A percentile compares a stretch with the other conserved stretches of the same genome.
These are phyloP conservation scores for Azemiops feae DNA, from an alignment of 2,113 vertebrate genomes.

Conservation along the genomic window DNA sequence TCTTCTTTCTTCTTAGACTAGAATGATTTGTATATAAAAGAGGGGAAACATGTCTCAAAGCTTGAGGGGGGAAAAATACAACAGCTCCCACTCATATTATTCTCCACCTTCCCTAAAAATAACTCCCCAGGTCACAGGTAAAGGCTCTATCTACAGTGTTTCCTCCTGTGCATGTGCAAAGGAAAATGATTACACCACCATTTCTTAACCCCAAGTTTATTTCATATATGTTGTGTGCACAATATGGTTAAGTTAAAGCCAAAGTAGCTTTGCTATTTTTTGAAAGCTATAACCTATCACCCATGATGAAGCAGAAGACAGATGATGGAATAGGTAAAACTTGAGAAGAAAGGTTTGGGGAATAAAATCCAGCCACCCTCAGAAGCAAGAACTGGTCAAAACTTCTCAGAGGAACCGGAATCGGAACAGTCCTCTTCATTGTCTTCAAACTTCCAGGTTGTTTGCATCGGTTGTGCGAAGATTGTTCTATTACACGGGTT, in stretches of 20 bases:
- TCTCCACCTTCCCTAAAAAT: no score
- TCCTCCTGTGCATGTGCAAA: not conserved
- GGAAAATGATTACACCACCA: not conserved
- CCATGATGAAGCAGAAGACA: not conserved
- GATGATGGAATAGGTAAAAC: not conserved
- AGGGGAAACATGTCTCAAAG: no score
- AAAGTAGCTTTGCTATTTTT: not conserved
- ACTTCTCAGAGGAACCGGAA: not conserved
- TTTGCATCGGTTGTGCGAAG: not conserved
- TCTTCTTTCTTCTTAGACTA: no score
- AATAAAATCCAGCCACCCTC: not conserved
- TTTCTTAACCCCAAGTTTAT: not conserved
- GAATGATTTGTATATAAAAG: no score
- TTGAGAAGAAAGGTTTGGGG: not conserved
- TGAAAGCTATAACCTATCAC: not conserved
- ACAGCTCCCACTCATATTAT: no score
- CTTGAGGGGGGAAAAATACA: no score
- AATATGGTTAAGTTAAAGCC: not conserved
- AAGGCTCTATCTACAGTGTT: not conserved
- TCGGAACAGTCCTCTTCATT: not conserved
- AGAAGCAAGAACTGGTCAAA: not conserved
- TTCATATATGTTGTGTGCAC: not conserved
- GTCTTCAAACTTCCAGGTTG: not conserved
- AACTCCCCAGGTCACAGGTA: no score
- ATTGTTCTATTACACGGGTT: not conserved